Evolutionary conservation across 1,140 invertebrate species (phyloP).

Genomic region (Drosophila subobscura): DNA sequence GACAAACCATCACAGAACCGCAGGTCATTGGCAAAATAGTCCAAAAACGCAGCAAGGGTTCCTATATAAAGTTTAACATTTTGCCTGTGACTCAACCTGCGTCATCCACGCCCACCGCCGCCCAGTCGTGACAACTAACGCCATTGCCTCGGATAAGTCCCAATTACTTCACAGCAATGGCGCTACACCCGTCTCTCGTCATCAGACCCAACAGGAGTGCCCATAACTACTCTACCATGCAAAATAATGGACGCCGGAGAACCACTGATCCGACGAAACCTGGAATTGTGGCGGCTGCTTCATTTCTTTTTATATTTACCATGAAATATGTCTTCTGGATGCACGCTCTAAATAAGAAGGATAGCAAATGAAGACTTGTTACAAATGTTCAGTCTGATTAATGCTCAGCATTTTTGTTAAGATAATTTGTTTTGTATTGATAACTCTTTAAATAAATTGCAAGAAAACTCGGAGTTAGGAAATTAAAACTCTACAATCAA

Average conservation of each 20-base stretch:
- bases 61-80: slow-evolving; percentile 86
- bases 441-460: not conserved
- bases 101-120: not conserved
- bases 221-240: slow-evolving; percentile 16
- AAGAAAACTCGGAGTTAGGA: not conserved
- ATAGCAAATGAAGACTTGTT: not conserved
- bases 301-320: slow-evolving; percentile 35
- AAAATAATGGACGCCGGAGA: not conserved
- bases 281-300: not conserved
- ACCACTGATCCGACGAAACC: not conserved
- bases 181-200: not conserved
- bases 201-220: not conserved
- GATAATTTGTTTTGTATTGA: not conserved
- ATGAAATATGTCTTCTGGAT: slow-evolving; percentile 54
- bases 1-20: slow-evolving; percentile 84
- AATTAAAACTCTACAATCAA: not conserved
- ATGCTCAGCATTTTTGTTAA: not conserved
- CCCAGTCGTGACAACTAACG: slow-evolving; percentile 60
- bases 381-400: not conserved
- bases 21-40: slow-evolving; percentile 84
- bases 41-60: slow-evolving; percentile 86
- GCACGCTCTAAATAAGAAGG: slow-evolving; percentile 1
- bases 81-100: slow-evolving; percentile 75
- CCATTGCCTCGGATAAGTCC: slow-evolving; percentile 30
- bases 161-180: not conserved